These are phyloP conservation scores for Eupithecia subumbrata DNA, from an alignment of 2,888 invertebrate genomes.

Conservation along the genomic window DNA sequence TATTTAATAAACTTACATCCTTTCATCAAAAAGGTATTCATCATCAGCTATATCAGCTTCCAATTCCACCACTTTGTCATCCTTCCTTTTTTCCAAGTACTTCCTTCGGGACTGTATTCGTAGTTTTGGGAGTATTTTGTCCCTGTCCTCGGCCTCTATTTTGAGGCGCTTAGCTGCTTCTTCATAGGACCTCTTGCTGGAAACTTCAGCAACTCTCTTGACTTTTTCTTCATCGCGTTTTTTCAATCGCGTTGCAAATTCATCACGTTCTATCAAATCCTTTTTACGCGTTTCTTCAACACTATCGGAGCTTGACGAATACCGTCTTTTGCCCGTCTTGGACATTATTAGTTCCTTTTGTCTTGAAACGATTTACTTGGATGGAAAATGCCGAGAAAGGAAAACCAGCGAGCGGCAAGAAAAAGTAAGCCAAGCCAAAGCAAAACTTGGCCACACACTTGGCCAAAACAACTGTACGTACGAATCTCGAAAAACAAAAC, in stretches of 20 bases:
- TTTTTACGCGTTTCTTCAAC: constrained; percentile 91
- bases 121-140: constrained; percentile 93
- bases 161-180: constrained; percentile 96
- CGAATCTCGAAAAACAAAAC: too few species aligned
- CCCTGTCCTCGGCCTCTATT: constrained; percentile 93
- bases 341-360: constrained; percentile 54
- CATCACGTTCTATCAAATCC: constrained; percentile 96
- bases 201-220: constrained; percentile 89
- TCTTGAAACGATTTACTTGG: not conserved
- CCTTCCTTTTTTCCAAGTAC: constrained; percentile 97
- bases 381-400: not conserved
- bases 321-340: constrained; percentile 71
- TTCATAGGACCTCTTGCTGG: constrained; percentile 88
- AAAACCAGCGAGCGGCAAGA: not conserved
- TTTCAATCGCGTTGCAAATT: constrained; percentile 94
- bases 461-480: too few species aligned
- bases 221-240: constrained; percentile 95
- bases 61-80: constrained; percentile 97
- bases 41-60: constrained; percentile 98
- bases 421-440: too few species aligned
- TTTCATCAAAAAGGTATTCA: constrained; percentile 96
- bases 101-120: constrained; percentile 95
- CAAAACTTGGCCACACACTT: not conserved
- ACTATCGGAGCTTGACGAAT: constrained; percentile 86
- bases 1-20: constrained; percentile 85